Base-by-base conservation (phyloP, 2,888 invertebrate genomes). In the Nasonia oneida region DNA sequence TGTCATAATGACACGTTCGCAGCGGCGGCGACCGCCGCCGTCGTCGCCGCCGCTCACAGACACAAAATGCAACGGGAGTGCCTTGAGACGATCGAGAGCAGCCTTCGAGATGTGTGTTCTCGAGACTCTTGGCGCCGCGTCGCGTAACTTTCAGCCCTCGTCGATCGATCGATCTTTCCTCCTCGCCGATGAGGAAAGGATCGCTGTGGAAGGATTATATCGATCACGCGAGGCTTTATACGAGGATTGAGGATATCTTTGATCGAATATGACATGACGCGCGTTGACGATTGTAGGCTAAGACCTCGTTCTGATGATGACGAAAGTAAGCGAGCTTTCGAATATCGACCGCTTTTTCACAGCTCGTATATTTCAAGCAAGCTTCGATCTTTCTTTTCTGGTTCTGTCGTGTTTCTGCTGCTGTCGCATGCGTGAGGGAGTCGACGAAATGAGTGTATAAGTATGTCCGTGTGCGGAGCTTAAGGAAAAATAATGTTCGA, bases 1-100 rank as follows among this genome's bases (percentile, higher is more conserved):
- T 77, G 83, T 77, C 57, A 83, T 83, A 83, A 83, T 81, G 81
- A 71, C 57, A 85, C 71, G 75, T 81, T 67, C 33, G 29, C 29
- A 23, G 14, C 15, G 4, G 4, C 53, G 53, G 53, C 39, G 73
- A 18, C 57, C 18, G 4, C 18, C 14, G 5, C n/a, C 57, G 50
- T 10, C 50, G 50, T 15, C 3, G 15, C 4, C 53, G 53, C 53
- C 53, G 53, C 18, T 61, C 23, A 18, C 29, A 81, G 39, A 18
- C 29, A 81, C 73, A 88, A 89, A 87, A 85, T 83, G 87, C 83
- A 83, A 81, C 83, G 81, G 80, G 85, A 81, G 81, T 86, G 88
- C 90, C 90, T 90, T 90, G 90, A 89, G 89, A 90, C 89, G 85
- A 86, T 88, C 87, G 89, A 87, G 88, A 88, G 86, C 87, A 88